Percentiles rank a stretch among this genome's conserved stretches.
Evolutionary conservation across 2,888 invertebrate genomes (phyloP).

Genomic region (Caenorhabditis auriculariae): DNA sequence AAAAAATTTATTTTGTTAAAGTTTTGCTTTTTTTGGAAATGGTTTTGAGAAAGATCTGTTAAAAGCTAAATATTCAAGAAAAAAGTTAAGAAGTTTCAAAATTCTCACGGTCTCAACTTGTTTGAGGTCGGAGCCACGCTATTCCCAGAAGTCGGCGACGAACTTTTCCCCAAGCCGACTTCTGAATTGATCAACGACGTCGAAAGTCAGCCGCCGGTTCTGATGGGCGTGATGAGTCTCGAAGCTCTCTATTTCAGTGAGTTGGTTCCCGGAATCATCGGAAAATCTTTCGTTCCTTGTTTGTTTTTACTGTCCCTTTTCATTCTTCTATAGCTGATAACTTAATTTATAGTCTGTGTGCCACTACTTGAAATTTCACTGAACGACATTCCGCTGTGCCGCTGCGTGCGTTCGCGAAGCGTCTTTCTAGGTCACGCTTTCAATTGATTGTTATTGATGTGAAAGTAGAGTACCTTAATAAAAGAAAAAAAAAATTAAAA

Average conservation of each 20-base stretch:
- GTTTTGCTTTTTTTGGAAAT: neutral
- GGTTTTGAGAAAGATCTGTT: too few relatives aligned
- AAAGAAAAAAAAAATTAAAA: neutral
- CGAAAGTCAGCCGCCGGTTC: constrained; percentile 6
- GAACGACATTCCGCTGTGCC: too few relatives aligned
- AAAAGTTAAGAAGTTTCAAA: too few relatives aligned
- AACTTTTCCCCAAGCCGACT: constrained; percentile 7
- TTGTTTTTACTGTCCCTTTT: neutral
- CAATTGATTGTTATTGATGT: neutral
- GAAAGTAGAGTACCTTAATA: neutral
- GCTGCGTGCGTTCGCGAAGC: too few relatives aligned
- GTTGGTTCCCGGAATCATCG: neutral
- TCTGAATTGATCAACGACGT: constrained; percentile 3
- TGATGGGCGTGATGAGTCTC: constrained; percentile 14
- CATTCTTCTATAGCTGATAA: neutral
- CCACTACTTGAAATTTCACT: too few relatives aligned
- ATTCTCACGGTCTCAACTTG: too few relatives aligned
- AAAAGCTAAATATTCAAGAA: too few relatives aligned
- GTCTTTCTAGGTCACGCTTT: too few relatives aligned
- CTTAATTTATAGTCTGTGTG: too few relatives aligned
- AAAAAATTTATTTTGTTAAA: neutral
- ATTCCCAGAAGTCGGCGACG: constrained; percentile 23
- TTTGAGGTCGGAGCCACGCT: too few relatives aligned
- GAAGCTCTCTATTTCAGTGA: constrained; percentile 23
- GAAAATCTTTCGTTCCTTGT: neutral